Base-by-base conservation (phyloP, 1,140 invertebrate genomes). In the Drosophila saltans region DNA sequence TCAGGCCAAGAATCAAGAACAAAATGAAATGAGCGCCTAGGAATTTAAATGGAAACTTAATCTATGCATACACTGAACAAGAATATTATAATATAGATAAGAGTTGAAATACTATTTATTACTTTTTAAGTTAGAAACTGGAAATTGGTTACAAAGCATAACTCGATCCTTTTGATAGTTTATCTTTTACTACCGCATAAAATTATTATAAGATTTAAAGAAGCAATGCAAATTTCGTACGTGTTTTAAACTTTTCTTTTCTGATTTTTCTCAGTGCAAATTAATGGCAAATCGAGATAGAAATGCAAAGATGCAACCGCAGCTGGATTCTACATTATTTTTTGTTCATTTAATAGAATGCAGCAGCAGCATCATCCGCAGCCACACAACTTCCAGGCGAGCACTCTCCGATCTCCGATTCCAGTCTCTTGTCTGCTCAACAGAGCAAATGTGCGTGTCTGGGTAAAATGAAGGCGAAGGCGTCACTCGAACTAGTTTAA, bases 401-500 rank as follows among this genome's bases (percentile, higher is more conserved):
- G 16, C 16, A 16, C 16, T 16, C 72, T 72, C 64, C 62, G 66
- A 63, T 76, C 65, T 59, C 26, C 24, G 21, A 4, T 61, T 5
- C 36, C 36, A 30, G 40, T 7, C 41, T 48, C 40, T 45, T 26
- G 41, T 30, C 41, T 43, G 3, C n/a, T 10, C 24, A 16, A 36
- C 64, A 33, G 73, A 48, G 45, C 45, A 48, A 48, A 48, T 60
- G 66, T 70, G 66, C 57, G 33, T 59, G 57, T 40, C 57, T 59
- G 74, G 69, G 52, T 52, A 61, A 73, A 67, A 16, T 60, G 41
- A 61, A 16, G 48, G 76, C 56, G 71, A 28, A 68, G 71, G 75
- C 76, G 78, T 69, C 82, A 61, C 69, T 62, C 62, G 57, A 88
- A 88, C 83, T 78, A 88, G 83, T 88, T 88, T 88, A 67, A 58